These are phyloP conservation scores for Hypercompe scribonia DNA, from an alignment of 2,888 invertebrate genomes.

Conservation along the genomic window DNA sequence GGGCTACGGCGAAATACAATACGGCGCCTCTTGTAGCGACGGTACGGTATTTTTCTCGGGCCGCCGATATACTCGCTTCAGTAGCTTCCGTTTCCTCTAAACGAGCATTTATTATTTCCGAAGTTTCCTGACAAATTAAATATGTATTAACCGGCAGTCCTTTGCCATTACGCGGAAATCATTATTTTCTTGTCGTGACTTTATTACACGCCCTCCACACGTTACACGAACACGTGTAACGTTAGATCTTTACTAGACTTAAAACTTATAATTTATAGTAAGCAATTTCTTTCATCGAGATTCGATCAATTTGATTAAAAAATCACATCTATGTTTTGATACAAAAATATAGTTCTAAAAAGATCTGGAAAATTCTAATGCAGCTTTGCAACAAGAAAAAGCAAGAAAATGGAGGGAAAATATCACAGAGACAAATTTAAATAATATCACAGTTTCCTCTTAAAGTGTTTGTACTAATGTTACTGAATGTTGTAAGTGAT, in stretches of 20 bases:
- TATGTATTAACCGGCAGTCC: not conserved
- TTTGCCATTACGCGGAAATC: not conserved
- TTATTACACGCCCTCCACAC: not conserved
- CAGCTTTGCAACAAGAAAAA: no score
- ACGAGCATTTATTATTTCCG: constrained; percentile 95
- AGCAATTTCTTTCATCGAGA: not conserved
- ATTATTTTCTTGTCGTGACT: not conserved
- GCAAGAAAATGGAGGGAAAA: no score
- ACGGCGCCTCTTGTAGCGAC: constrained; percentile 96
- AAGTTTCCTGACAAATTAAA: constrained; percentile 89
- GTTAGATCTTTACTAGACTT: not conserved
- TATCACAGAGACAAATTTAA: no score
- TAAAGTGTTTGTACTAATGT: no score
- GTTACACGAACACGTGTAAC: not conserved
- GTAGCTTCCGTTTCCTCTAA: constrained; percentile 95
- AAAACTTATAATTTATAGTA: not conserved
- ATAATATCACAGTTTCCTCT: no score
- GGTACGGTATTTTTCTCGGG: constrained; percentile 94
- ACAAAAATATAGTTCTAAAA: no score
- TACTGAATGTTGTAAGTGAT: no score
- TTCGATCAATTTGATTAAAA: no score
- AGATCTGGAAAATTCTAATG: no score
- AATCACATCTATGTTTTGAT: no score
- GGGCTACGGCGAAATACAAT: constrained; percentile 96
- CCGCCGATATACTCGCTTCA: constrained; percentile 93